Base-by-base conservation (phyloP, 2,888 invertebrate species). In the Tanypteryx hageni region DNA sequence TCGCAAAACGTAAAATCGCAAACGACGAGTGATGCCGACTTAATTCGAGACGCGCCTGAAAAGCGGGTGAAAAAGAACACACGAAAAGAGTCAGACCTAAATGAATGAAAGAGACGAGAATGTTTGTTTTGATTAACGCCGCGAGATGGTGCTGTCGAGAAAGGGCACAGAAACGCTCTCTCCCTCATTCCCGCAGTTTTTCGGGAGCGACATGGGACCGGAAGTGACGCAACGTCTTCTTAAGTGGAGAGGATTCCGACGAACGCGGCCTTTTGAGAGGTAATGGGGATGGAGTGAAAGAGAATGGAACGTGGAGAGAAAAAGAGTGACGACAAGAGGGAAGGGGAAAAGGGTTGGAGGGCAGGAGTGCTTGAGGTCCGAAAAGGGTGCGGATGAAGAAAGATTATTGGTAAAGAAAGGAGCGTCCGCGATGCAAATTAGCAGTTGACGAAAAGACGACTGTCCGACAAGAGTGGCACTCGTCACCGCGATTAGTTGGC, bases 141-240 rank as follows among this genome's bases (percentile, higher is more conserved):
- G 64, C 64, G 10, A 18, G 7, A n/a, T 16, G 64, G 64, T n/a
- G n/a, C 64, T 16, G 9, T 68, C 68, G 3, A 1, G 4, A 18
- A 18, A 68, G 22, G 68, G 8, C 44, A 44, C 1, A 44, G 44
- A 44, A 44, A 44, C 44, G 44, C 44, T 44, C 44, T 44, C 44
- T 44, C 44, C 1, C 11, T 68, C n/a, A 18, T 18, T 68, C n/a
- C n/a, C 68, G 68, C 5, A 4, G 68, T 18, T n/a, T 68, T 68
- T 68, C 68, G 68, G 68, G 68, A 11, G n/a, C 68, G 68, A 22
- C 18, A 18, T 22, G 68, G 68, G 68, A 11, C 68, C 68, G 68
- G 68, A 68, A 68, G 68, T 68, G 68, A 68, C 68, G 68, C 68
- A 68, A 68, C n/a, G 18, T n/a, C 22, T 68, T n/a, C 68, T 68